Percentiles rank a stretch among this genome's conserved stretches.
These are phyloP conservation scores for Scartelaos histophorus DNA, from an alignment of 2,113 vertebrate species.

Conservation along the genomic window DNA sequence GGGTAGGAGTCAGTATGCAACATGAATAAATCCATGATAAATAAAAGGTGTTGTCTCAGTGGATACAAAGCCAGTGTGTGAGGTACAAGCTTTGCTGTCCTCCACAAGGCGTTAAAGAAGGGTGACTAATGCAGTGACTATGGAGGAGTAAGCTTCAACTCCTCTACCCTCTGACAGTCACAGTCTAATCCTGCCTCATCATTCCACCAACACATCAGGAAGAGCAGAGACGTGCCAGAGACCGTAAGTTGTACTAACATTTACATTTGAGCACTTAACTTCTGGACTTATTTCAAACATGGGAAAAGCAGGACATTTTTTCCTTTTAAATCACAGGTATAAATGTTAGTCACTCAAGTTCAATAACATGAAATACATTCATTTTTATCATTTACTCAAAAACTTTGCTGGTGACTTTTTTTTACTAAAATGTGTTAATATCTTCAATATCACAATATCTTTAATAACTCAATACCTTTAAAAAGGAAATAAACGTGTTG, in stretches of 20 bases:
- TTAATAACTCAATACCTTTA: no score
- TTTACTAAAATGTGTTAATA: no score
- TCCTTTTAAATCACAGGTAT: conserved; percentile 25
- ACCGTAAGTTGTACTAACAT: conserved; percentile 46
- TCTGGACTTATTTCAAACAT: conserved; percentile 38
- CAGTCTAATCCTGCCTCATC: conserved; percentile 13
- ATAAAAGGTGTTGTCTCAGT: no score
- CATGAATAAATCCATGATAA: conserved; percentile 1
- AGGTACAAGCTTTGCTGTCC: background rate
- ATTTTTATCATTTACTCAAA: background rate
- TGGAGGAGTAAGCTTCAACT: conserved; percentile 11
- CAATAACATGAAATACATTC: background rate
- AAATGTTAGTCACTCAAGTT: background rate
- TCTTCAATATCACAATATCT: no score
- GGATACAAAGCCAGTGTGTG: background rate
- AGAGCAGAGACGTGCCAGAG: conserved; percentile 40
- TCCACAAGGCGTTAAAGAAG: no score
- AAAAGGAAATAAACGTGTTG: conserved; percentile 59
- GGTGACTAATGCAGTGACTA: conserved; percentile 7
- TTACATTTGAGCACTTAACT: conserved; percentile 30
- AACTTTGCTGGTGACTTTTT: no score
- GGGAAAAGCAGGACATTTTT: conserved; percentile 30
- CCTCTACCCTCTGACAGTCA: conserved; percentile 20
- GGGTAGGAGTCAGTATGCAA: conserved; percentile 2
- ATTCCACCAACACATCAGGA: conserved; percentile 21